Conservation (phyloP, 2,888 invertebrate genomes). For the Metallyticus violacea region DNA sequence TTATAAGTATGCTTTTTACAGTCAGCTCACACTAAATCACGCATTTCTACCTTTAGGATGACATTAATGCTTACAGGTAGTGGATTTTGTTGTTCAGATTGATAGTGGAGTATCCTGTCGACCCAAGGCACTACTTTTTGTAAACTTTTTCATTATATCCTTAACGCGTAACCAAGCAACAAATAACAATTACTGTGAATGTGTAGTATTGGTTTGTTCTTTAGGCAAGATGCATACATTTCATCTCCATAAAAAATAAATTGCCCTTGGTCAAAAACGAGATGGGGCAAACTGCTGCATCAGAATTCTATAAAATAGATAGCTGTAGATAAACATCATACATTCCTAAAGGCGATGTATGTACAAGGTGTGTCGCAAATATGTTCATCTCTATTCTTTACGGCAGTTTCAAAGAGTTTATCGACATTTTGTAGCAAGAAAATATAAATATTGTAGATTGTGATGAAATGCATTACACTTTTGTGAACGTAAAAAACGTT, state of each 20-base stretch:
- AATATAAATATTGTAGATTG: too few relatives aligned
- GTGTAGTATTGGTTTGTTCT: neutral
- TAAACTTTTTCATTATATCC: neutral
- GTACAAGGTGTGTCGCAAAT: too few relatives aligned
- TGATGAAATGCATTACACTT: too few relatives aligned
- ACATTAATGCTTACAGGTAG: neutral
- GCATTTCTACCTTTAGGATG: neutral
- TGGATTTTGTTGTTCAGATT: neutral
- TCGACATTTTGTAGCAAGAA: neutral
- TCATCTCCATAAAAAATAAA: neutral
- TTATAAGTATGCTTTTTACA: too few relatives aligned
- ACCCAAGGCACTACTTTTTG: neutral
- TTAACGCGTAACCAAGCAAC: neutral
- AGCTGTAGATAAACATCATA: neutral
- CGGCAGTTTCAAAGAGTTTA: neutral
- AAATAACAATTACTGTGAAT: too few relatives aligned
- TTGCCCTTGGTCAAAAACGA: neutral
- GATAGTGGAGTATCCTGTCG: neutral
- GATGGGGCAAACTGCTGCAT: neutral
- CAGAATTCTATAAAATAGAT: neutral
- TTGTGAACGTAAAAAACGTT: too few relatives aligned
- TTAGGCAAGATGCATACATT: neutral
- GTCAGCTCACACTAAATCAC: too few relatives aligned
- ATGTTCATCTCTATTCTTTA: neutral
- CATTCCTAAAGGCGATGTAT: neutral